Evolutionary conservation across 2,888 invertebrate species (phyloP), one percentile per base, ranked within the genome.

Genomic region (Glaucopsyche alexis): DNA sequence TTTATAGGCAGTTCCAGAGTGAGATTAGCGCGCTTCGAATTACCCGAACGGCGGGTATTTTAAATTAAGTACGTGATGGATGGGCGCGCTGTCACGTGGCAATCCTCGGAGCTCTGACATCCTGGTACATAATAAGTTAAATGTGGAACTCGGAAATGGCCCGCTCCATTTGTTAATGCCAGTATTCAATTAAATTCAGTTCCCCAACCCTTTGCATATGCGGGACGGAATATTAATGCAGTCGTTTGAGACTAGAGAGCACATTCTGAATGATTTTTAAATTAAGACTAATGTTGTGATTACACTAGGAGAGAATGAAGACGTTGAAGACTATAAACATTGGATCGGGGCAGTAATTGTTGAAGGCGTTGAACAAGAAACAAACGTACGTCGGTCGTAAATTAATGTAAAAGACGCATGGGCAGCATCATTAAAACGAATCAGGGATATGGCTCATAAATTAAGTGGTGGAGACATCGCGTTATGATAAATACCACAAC

Each of bases 61-160:
- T 90, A 91, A 91, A 90, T 90, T 88, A 90, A 88, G 91, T 87
- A 82, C 88, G 87, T 93, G 92, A 93, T 92, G 89, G 91, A 93
- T 92, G 90, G 83, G 81, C 85, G 87, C 85, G 85, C 89, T 87
- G 90, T 91, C 90, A 87, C 88, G 85, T 82, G 83, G 84, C 88
- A 83, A 86, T 86, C 85, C 83, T 84, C 85, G 84, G 83, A 85
- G 83, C 82, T 81, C 83, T 83, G 82, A 80, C 88, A 89, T 87
- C 87, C 87, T 84, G 87, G 85, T 85, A 88, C 91, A 89, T 90
- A 90, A 90, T 88, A 90, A 90, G 86, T 91, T 89, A 87, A 89
- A 90, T 87, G 87, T 87, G 85, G 87, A 88, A 89, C 89, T 90
- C 87, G 85, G 87, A 87, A 90, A 89, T 83, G 88, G 87, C 82